These are phyloP conservation scores for Hirtodrosophila alboralis DNA, from an alignment of 2,888 invertebrate genomes.

Conservation along the genomic window DNA sequence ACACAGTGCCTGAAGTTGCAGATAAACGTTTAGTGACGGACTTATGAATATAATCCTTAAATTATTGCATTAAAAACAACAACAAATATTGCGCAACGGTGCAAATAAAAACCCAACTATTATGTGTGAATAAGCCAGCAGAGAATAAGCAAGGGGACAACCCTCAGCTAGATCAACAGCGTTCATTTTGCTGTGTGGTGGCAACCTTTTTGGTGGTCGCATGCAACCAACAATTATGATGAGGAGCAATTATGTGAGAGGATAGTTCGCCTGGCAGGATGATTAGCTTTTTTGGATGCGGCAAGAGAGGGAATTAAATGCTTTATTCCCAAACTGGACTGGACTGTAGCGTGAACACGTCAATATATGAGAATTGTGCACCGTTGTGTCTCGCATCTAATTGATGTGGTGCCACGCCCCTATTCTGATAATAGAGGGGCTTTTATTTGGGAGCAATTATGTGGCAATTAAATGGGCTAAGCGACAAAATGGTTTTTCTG, in stretches of 20 bases:
- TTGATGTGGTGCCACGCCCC: slow-evolving; percentile 58
- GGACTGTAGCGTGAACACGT: slow-evolving; percentile 34
- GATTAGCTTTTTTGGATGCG: slow-evolving; percentile 74
- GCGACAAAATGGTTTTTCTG: slow-evolving; percentile 22
- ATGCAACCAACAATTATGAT: slow-evolving; percentile 62
- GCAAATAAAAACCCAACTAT: slow-evolving; percentile 66
- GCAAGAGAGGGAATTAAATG: slow-evolving; percentile 54
- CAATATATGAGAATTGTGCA: slow-evolving; percentile 42
- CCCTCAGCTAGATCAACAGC: slow-evolving; percentile 19
- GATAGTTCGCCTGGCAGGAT: slow-evolving; percentile 44
- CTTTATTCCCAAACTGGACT: slow-evolving; percentile 26
- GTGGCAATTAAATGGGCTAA: slow-evolving; percentile 66
- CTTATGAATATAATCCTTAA: slow-evolving; percentile 78
- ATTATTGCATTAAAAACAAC: slow-evolving; percentile 71
- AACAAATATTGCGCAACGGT: slow-evolving; percentile 46
- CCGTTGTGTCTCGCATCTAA: slow-evolving; percentile 45
- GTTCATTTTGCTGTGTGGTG: slow-evolving; percentile 23
- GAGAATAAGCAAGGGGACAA: slow-evolving; percentile 3
- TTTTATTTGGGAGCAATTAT: slow-evolving; percentile 50
- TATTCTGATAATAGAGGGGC: slow-evolving; percentile 21
- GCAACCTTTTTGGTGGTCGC: slow-evolving; percentile 39
- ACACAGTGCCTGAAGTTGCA: slow-evolving; percentile 44
- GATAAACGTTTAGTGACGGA: slow-evolving; percentile 66
- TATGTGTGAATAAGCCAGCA: slow-evolving; percentile 66
- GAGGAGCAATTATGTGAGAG: slow-evolving; percentile 65